These are phyloP conservation scores for Aphis gossypii DNA, from an alignment of 1,140 invertebrate species.

Conservation along the genomic window DNA sequence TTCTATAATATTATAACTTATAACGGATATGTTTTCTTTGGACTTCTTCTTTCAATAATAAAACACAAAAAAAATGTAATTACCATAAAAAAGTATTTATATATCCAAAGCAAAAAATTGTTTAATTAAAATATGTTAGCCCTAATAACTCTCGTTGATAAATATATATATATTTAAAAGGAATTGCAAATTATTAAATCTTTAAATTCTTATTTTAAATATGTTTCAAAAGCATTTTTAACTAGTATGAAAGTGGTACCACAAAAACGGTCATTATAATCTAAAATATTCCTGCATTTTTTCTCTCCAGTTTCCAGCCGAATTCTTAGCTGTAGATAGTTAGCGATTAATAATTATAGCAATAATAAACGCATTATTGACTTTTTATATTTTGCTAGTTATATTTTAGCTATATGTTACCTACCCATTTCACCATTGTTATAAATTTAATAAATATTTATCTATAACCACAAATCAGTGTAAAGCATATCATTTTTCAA, in stretches of 20 bases:
- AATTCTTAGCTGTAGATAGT: background rate
- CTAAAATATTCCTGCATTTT: background rate
- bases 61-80: background rate
- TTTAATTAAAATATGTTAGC: background rate
- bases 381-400: background rate
- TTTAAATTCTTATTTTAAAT: background rate
- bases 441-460: background rate
- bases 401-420: background rate
- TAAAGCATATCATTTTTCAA: too few relatives aligned
- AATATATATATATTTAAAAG: background rate
- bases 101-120: background rate
- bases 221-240: background rate
- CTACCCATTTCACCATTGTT: background rate
- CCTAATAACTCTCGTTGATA: background rate
- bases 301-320: background rate
- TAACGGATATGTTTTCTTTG: too few relatives aligned
- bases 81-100: background rate
- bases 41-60: background rate
- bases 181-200: background rate
- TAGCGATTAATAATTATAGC: background rate
- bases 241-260: background rate
- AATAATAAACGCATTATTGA: background rate
- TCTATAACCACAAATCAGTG: too few relatives aligned
- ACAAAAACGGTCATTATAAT: background rate
- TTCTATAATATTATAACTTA: too few relatives aligned